Base-by-base conservation (phyloP, 2,113 vertebrate genomes). In the Halcyon senegalensis region DNA sequence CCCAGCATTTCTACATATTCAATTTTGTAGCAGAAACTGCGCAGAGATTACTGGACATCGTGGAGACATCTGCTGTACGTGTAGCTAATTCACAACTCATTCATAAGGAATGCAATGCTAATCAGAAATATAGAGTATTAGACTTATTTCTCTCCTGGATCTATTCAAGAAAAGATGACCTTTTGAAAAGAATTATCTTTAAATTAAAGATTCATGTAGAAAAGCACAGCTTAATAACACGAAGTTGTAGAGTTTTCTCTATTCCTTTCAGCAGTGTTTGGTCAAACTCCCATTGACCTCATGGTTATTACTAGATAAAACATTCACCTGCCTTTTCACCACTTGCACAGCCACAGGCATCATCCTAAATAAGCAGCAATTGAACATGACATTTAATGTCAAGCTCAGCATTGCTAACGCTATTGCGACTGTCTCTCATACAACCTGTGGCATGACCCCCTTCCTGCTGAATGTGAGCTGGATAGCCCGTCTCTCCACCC, bases 251-350 rank as follows among this genome's bases (percentile, higher is more conserved):
- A 58, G 91, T 90, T 94, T 91, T 82, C 30, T 50, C 33, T 93
- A 24, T 64, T 74, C 24, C 58, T 95, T 97, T 96, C 69, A 92
- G 13, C 46, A 78, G 59, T 50, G 33, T 78, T 94, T 94, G 79
- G 72, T 15, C 80, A 94, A 74, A 82, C 31, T 90, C 77, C 78
- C 53, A 94, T 67, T 87, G 88, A 96, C 95, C 51, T 96, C 79
- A 72, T 28, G 27, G 75, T 25, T 96, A 84, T 96, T 97, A 97
- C 98, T 97, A 96, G 84, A 96, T 96, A 87, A 98, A 97, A 56
- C 53, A 94, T 35, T 93, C 43, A 75, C 80, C 85, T 93, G 53
- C 77, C 41, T 98, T 97, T 97, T 96, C 87, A 95, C 20, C 66
- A 82, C 77, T 96, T 46, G 48, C 90, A 78, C 33, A 91, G 82